Base-by-base conservation (phyloP, 2,113 vertebrate species). In the Columbina picui region DNA sequence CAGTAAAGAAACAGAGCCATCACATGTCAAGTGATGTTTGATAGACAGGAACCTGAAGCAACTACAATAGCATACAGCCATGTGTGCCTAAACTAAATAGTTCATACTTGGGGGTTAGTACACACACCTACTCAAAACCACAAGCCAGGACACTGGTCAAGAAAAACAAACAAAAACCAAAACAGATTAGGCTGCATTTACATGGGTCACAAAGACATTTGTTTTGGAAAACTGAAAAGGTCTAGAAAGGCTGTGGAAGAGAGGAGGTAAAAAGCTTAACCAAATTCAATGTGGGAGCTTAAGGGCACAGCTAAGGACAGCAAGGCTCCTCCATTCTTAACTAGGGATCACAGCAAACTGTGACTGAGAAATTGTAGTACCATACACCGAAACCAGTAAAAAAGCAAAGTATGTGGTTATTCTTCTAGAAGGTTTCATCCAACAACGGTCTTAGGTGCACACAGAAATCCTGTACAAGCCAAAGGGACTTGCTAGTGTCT, bases 11-110 rank as follows among this genome's bases (percentile, higher is more conserved):
- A 90, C 2, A 59, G 65, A 96, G 57, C 26, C 84, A 78, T 47
- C 19, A 12, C 21, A 75, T 0, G 0, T 63, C 85, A 90, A 89
- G 47, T 17, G 45, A 90, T 39, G 38, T 80, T 90, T 86, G 68
- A 88, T 8, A 92, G 71, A 86, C 13, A 52, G 20, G 34, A 89
- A 53, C 43, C 76, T 68, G 69, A 89, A 93, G 87, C 36, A 91
- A 47, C 36, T 84, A 41, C 65, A 50, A 64, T 74, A 59, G 26
- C 41, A 64, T 8, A 45, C 29, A 83, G 71, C 34, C 63, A 34
- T 4, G 30, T 32, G 55, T 47, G 53, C 63, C 67, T 74, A 25
- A 67, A 69, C 2, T 74, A 27, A 67, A 69, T 2, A 67, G 50
- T 3, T 84, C 39, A 43, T 61, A n/a, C 8, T 23, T 8, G 52